Conservation (phyloP, 2,888 invertebrate genomes). For the Oeneis ivallda region DNA sequence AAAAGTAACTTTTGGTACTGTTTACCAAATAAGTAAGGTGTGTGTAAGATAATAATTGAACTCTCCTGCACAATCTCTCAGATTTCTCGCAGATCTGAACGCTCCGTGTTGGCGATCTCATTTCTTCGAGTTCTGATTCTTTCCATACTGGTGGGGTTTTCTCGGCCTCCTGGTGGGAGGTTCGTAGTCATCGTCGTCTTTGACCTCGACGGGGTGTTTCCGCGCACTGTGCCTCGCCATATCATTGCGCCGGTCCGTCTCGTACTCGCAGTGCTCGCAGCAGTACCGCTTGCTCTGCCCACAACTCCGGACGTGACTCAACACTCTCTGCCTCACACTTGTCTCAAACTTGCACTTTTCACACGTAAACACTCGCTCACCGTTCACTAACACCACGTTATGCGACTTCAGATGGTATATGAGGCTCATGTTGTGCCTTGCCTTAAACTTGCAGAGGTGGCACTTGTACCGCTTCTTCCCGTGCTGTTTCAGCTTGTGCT, state of each 20-base stretch:
- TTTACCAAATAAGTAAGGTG: no score
- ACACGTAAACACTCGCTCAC: slow-evolving; percentile 43
- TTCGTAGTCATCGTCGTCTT: slow-evolving; percentile 18
- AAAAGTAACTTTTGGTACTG: no score
- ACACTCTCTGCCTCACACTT: slow-evolving; percentile 26
- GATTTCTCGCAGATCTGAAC: no score
- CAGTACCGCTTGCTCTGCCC: slow-evolving; percentile 26
- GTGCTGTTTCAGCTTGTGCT: slow-evolving; percentile 59
- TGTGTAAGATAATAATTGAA: no score
- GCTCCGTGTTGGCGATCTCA: no score
- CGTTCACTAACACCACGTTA: slow-evolving; percentile 2
- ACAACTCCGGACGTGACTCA: slow-evolving; percentile 36
- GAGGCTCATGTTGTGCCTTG: slow-evolving; percentile 62
- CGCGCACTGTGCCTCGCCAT: slow-evolving; percentile 49
- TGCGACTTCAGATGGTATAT: slow-evolving; percentile 63
- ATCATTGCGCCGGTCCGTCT: slow-evolving; percentile 48
- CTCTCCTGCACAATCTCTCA: no score
- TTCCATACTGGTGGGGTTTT: no score
- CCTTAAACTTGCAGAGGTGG: slow-evolving; percentile 59
- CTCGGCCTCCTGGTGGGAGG: slow-evolving; percentile 2
- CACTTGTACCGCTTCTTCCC: slow-evolving; percentile 57
- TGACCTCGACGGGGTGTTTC: slow-evolving; percentile 40
- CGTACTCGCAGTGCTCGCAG: slow-evolving; percentile 51
- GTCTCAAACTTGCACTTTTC: slow-evolving; percentile 41
- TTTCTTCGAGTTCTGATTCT: no score